These are phyloP conservation scores for Steinernema khuongi DNA, from an alignment of 1,140 invertebrate genomes.

Conservation along the genomic window DNA sequence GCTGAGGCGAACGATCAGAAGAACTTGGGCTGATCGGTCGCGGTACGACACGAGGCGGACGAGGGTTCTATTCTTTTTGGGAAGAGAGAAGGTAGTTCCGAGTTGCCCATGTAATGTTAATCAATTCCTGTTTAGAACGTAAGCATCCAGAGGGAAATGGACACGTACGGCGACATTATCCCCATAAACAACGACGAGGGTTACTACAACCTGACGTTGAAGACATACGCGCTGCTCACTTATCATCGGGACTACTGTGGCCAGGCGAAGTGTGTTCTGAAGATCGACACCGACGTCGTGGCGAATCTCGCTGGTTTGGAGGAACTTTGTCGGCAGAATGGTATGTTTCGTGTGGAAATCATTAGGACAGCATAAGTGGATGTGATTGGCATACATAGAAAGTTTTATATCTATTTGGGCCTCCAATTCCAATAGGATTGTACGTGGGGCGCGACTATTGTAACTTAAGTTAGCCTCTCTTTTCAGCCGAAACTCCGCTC, in stretches of 20 bases:
- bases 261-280: neutral
- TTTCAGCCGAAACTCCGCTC: too few relatives aligned
- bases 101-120: neutral
- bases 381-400: neutral
- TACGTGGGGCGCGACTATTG: too few relatives aligned
- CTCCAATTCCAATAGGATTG: too few relatives aligned
- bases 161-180: neutral
- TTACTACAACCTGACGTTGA: slow-evolving; percentile 3
- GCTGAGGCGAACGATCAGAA: neutral
- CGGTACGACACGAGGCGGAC: neutral
- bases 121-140: neutral
- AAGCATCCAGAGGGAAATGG: neutral
- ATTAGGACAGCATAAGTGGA: neutral
- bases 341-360: neutral
- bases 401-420: neutral
- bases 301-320: neutral
- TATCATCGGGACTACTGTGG: neutral
- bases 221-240: neutral
- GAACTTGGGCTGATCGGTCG: neutral
- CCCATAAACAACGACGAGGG: neutral
- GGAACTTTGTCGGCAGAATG: neutral
- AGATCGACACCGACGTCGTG: slow-evolving; percentile 12
- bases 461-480: too few relatives aligned
- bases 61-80: neutral
- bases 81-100: neutral